Base-by-base conservation (phyloP, 2,113 vertebrate species). In the Lepisosteus osseus region DNA sequence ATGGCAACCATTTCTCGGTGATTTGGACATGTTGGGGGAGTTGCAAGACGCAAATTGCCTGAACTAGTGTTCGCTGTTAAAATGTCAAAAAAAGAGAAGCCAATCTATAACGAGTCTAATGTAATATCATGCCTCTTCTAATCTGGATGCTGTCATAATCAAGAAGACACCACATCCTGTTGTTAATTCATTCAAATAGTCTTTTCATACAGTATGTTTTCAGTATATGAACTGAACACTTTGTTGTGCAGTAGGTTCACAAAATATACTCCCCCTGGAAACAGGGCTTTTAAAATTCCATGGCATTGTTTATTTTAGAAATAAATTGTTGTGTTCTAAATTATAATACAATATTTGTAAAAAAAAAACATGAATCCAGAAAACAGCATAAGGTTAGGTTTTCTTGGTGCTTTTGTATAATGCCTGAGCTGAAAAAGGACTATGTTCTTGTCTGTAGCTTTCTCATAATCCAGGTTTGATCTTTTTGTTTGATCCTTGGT, bases 401-500 rank as follows among this genome's bases (percentile, higher is more conserved):
- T 80, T 83, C 6, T 76, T 80, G 76, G 61, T 54, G 73, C 70
- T 62, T 70, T 56, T 47, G 70, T 64, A 74, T 51, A 76, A 68
- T 80, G 78, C 74, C 3, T 74, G 77, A 72, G 82, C 83, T 73
- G 75, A 80, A 80, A 78, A 66, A 77, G 78, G 65, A 78, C 83
- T 73, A 67, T 51, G 75, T 54, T 80, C 87, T 86, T 89, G 87
- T 88, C 86, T 86, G 88, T 84, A 87, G 89, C 87, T 92, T 91
- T 86, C 79, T 83, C 81, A 77, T 91, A 92, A 92, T 91, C 91
- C 89, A 7, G 76, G 82, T 76, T 85, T 92, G 88, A 92, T 92
- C 91, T 92, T 86, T 78, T 80, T 81, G 86, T 91, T 91, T 92
- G 90, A 91, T 90, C 89, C 86, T 61, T 83, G 81, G 81, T 82